A percentile compares a stretch with the other conserved stretches of the same genome.
These are phyloP conservation scores for Marmota monax DNA, from an alignment of 2,113 vertebrate genomes.

Conservation along the genomic window DNA sequence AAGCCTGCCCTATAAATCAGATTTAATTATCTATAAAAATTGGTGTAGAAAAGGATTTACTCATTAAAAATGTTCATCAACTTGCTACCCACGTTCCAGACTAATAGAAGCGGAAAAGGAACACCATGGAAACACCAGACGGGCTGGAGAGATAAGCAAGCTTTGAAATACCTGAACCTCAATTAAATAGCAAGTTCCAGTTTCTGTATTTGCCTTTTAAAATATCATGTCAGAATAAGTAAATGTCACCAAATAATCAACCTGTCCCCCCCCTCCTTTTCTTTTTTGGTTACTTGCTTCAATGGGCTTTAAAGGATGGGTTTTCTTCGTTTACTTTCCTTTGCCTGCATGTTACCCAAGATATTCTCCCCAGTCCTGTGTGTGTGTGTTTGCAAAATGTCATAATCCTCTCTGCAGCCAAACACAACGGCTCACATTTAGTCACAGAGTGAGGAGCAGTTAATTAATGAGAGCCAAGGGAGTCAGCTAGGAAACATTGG, in stretches of 20 bases:
- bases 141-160: slow-evolving; percentile 66
- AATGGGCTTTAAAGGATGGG: background rate
- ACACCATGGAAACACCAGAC: slow-evolving; percentile 71
- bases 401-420: background rate
- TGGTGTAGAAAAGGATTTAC: slow-evolving; percentile 79
- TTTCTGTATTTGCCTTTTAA: slow-evolving; percentile 73
- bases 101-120: slow-evolving; percentile 77
- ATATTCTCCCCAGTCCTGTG: background rate
- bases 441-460: slow-evolving; percentile 27
- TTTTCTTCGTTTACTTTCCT: slow-evolving; percentile 15
- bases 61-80: slow-evolving; percentile 83
- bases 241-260: slow-evolving; percentile 60
- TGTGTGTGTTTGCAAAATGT: slow-evolving; percentile 58
- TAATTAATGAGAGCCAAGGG: slow-evolving; percentile 68
- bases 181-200: slow-evolving; percentile 75
- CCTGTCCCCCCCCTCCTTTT: background rate
- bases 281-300: slow-evolving; percentile 32
- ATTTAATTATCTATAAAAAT: slow-evolving; percentile 75
- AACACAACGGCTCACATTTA: background rate
- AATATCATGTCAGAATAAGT: slow-evolving; percentile 36
- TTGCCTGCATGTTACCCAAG: background rate
- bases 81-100: slow-evolving; percentile 79
- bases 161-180: slow-evolving; percentile 74
- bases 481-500: slow-evolving; percentile 48
- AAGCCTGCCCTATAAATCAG: slow-evolving; percentile 74